Percentiles rank a stretch among this genome's conserved stretches.
Evolutionary conservation across 1,140 invertebrate species (phyloP).

Genomic region (Platyscapa corneri): DNA sequence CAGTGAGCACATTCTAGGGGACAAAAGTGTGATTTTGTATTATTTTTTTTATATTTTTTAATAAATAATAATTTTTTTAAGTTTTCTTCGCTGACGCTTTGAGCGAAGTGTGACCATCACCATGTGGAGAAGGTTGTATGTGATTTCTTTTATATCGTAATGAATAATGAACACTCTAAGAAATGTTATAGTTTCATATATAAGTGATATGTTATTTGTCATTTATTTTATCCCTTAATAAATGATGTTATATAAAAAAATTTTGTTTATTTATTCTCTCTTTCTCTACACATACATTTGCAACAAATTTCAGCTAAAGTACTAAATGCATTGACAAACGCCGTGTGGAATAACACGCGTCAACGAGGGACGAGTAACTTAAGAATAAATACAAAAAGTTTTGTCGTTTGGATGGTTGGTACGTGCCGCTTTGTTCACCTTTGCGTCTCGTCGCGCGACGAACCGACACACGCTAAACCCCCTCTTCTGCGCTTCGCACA

Average conservation of each 20-base stretch:
- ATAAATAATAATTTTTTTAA: constrained; percentile 49
- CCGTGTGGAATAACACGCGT: no score
- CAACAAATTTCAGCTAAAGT: no score
- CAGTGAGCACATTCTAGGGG: not conserved
- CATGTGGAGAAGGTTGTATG: constrained; percentile 68
- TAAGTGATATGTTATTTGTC: constrained; percentile 76
- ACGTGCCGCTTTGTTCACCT: no score
- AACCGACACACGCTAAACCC: no score
- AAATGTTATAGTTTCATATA: constrained; percentile 76
- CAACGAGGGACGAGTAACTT: no score
- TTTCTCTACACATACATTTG: not conserved
- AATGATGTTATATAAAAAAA: constrained; percentile 74
- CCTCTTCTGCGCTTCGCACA: no score
- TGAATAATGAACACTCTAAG: constrained; percentile 73
- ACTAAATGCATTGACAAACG: no score
- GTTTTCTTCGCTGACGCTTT: constrained; percentile 54
- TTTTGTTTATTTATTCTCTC: not conserved
- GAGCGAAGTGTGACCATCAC: constrained; percentile 59
- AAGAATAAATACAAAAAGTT: no score
- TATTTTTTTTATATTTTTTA: constrained; percentile 52
- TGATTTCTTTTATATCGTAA: constrained; percentile 75
- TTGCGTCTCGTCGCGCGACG: no score
- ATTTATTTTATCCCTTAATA: constrained; percentile 76
- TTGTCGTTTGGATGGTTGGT: no score
- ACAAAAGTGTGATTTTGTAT: constrained; percentile 51